Base-by-base conservation (phyloP, 2,888 invertebrate genomes). In the Mythimna impura region DNA sequence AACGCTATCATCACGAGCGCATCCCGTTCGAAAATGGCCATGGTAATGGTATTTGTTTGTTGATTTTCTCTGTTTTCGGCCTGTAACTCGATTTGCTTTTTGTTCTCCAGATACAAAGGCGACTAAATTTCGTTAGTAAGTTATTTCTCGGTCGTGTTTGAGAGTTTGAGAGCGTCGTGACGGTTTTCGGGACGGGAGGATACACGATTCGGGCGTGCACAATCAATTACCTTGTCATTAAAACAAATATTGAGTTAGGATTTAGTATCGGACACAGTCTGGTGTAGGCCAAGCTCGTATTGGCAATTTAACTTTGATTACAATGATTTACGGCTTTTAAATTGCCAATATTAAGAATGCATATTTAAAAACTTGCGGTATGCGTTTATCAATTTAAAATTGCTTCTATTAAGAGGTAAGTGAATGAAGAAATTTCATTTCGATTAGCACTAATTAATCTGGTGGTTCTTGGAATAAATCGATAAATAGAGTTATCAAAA, bases 41-140 rank as follows among this genome's bases (percentile, higher is more conserved):
- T 95, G 93, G 88, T 96, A 96, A 96, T 95, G 90, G 92, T 95
- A 91, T 96, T 96, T 95, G 95, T 96, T 92, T 91, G 95, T 95
- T 90, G 94, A 96, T 96, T 96, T 94, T 95, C 91, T 95, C 95
- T 95, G 94, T 95, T 96, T 96, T 94, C 81, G 93, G 89, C 83
- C 91, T 87, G 93, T 96, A 96, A 96, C 96, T 96, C 94, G 96
- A 96, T 96, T 96, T 96, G 94, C 92, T 96, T 96, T 96, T 96
- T 95, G 93, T 94, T 86, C 89, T 80, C 75, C 71, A 72, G 70
- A 83, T 88, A 96, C 95, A 96, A 95, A 93, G 91, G 93, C 89
- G 87, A 90, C 90, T 93, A 96, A 96, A 96, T 93, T 95, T 95
- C 91, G 95, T 96, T 96, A 96, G 95, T 89, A 81, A 85, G 79